Evolutionary conservation across 1,140 invertebrate genomes (phyloP).

Genomic region (Triops cancriformis): DNA sequence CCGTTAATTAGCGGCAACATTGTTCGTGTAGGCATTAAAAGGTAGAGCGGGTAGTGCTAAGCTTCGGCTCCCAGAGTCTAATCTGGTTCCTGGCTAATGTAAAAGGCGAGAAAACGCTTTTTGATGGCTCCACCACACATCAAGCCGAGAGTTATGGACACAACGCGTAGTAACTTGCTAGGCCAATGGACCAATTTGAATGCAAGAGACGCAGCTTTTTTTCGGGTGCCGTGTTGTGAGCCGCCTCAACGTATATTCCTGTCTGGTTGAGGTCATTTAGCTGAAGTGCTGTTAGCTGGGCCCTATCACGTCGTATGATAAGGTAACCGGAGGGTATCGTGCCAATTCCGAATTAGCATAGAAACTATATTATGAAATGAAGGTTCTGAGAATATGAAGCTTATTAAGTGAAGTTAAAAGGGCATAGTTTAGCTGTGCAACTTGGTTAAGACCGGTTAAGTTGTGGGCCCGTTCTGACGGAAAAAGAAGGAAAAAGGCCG

Average conservation of each 20-base stretch:
- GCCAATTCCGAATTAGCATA: conserved; percentile 6
- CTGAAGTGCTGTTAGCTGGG: background rate
- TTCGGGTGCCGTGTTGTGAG: background rate
- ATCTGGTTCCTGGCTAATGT: background rate
- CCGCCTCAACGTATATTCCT: background rate
- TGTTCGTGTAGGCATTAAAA: background rate
- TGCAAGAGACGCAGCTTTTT: background rate
- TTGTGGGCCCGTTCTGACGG: background rate
- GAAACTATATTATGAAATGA: background rate
- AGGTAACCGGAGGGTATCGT: background rate
- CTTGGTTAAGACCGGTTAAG: conserved; percentile 1
- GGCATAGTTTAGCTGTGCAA: background rate
- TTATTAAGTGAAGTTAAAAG: conserved; percentile 11
- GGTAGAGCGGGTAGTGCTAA: background rate
- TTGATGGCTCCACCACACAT: background rate
- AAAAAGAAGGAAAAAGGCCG: conserved; percentile 3
- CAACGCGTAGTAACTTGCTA: background rate
- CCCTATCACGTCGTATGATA: background rate
- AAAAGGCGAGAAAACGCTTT: background rate
- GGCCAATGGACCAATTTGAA: conserved; percentile 10
- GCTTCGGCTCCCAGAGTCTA: too few relatives aligned
- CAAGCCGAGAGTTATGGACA: background rate
- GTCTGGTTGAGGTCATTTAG: background rate
- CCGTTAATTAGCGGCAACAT: background rate
- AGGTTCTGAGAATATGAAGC: conserved; percentile 5